Evolutionary conservation across 2,797 vertebrate genomes (phyloP).

Genomic region (Novumbra hubbsi): DNA sequence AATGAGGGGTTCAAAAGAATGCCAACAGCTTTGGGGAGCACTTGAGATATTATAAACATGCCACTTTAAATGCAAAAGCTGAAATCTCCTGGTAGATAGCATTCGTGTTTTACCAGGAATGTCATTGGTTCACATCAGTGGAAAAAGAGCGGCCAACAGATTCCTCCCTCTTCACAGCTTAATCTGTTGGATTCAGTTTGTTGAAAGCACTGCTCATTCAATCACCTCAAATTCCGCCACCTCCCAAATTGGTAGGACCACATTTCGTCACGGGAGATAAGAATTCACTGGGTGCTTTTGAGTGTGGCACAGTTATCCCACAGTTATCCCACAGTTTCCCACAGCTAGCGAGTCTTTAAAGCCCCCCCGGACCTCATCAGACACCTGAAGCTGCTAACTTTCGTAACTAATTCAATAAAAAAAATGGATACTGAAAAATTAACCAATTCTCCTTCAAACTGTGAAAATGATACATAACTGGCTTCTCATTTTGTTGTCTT

Average conservation of each 20-base stretch:
- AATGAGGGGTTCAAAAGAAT: constrained; percentile 50
- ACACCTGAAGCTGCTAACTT: constrained; percentile 56
- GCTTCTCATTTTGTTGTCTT: constrained; percentile 53
- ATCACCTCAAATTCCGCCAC: neutral
- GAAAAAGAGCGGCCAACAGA: constrained; percentile 37
- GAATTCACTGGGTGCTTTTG: constrained; percentile 43
- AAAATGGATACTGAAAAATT: constrained; percentile 34
- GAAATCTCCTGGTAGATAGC: constrained; percentile 40
- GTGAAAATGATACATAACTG: constrained; percentile 44
- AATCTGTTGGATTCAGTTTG: constrained; percentile 39
- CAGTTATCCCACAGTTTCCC: constrained; percentile 42
- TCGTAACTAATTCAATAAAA: constrained; percentile 59
- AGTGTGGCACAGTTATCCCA: constrained; percentile 50
- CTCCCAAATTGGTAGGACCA: constrained; percentile 47
- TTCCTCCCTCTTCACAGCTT: constrained; percentile 40
- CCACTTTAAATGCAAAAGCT: constrained; percentile 50
- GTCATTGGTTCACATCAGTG: constrained; percentile 54
- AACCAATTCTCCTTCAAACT: constrained; percentile 51
- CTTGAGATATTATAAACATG: constrained; percentile 57
- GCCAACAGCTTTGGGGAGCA: constrained; percentile 33
- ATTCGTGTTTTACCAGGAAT: constrained; percentile 53
- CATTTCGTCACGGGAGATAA: constrained; percentile 44
- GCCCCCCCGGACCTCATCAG: constrained; percentile 45
- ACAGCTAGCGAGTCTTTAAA: constrained; percentile 33
- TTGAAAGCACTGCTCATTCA: constrained; percentile 34